Conservation (phyloP, 2,113 vertebrate species). For the Columbina picui region DNA sequence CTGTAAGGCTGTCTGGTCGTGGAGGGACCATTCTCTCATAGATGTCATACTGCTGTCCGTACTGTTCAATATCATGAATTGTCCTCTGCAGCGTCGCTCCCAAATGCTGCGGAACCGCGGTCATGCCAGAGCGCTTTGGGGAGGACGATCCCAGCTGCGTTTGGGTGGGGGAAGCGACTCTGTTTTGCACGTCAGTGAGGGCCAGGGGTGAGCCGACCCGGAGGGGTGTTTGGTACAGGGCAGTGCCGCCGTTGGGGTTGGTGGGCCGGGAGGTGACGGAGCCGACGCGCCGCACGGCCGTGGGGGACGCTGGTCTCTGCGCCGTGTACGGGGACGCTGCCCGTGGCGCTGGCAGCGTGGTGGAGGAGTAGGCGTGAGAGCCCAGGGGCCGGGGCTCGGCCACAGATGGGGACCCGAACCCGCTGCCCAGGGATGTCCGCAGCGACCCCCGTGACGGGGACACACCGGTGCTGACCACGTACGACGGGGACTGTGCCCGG, state of each 20-base stretch:
- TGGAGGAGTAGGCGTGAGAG: constrained; percentile 84
- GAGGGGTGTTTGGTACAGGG: constrained; percentile 78
- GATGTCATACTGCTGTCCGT: constrained; percentile 88
- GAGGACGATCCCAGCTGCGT: constrained; percentile 85
- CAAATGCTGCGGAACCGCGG: constrained; percentile 90
- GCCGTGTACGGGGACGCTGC: constrained; percentile 82
- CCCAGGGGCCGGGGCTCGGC: constrained; percentile 83
- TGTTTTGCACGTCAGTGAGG: constrained; percentile 75
- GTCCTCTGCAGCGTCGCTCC: constrained; percentile 87
- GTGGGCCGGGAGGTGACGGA: constrained; percentile 80
- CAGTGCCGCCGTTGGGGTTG: constrained; percentile 75
- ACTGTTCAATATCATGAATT: constrained; percentile 83
- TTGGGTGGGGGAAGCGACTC: constrained; percentile 78
- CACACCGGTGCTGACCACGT: constrained; percentile 78
- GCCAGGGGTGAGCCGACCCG: constrained; percentile 88
- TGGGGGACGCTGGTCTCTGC: constrained; percentile 85
- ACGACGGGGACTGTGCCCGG: constrained; percentile 93
- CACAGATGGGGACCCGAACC: constrained; percentile 86
- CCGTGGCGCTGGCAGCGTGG: constrained; percentile 86
- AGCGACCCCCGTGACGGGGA: constrained; percentile 92
- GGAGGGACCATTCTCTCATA: constrained; percentile 94
- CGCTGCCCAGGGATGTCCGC: constrained; percentile 85
- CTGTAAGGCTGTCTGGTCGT: constrained; percentile 91
- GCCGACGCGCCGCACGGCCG: constrained; percentile 82
- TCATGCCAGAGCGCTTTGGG: constrained; percentile 88